A percentile compares a stretch with the other conserved stretches of the same genome.
Conservation (phyloP, 2,888 invertebrate species). For the Plebejus melissa region DNA sequence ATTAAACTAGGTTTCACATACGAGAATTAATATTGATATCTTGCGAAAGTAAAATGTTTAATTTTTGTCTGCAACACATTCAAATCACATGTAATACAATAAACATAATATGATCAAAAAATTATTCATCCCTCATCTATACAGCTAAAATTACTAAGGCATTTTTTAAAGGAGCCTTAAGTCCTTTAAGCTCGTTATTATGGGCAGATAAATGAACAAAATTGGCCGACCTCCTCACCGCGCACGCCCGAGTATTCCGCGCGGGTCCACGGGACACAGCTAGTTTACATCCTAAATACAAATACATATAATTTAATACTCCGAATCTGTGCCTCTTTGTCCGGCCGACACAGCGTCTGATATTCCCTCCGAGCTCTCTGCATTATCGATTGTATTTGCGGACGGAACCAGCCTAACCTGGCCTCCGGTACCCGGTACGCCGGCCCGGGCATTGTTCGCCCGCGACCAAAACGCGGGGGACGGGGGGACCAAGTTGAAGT, state of each 20-base stretch:
- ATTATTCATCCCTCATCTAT: too few relatives aligned
- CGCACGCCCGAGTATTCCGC: background rate
- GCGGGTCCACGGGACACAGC: background rate
- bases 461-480: conserved; percentile 42
- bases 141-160: too few relatives aligned
- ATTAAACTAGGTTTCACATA: too few relatives aligned
- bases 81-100: too few relatives aligned
- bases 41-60: too few relatives aligned
- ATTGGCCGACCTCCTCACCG: background rate
- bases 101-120: too few relatives aligned
- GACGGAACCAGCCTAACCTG: conserved; percentile 51
- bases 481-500: conserved; percentile 46
- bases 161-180: background rate
- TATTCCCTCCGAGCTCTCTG: conserved; percentile 67
- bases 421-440: conserved; percentile 48
- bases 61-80: too few relatives aligned
- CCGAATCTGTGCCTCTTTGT: conserved; percentile 42
- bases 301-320: background rate
- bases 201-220: background rate
- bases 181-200: background rate
- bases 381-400: conserved; percentile 74
- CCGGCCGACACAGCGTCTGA: conserved; percentile 67
- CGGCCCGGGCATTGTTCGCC: conserved; percentile 40
- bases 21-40: too few relatives aligned
- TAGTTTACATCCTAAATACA: background rate